Evolutionary conservation across 30 jellyfish, hydroid and myxozoan species (phyloP).

Genomic region (Turritopsis rubra): DNA sequence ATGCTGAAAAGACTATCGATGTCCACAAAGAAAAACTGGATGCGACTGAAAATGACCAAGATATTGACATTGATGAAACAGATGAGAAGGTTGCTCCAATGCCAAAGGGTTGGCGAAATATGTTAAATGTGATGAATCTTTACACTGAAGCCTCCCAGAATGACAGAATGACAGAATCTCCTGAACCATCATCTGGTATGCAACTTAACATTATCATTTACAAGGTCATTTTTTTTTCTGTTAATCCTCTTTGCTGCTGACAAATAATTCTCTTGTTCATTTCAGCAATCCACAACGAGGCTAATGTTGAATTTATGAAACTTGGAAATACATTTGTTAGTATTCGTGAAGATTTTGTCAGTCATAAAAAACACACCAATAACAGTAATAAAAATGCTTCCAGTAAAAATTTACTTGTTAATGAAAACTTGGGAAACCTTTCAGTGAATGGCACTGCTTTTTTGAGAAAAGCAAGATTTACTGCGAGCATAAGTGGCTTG

Average conservation of each 20-base stretch:
- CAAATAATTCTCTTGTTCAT: background rate
- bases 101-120: constrained; percentile 78
- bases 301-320: background rate
- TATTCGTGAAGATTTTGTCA: constrained; percentile 1
- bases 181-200: background rate
- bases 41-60: background rate
- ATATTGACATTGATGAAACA: background rate
- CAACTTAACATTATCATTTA: background rate
- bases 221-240: background rate
- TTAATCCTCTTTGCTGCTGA: no score
- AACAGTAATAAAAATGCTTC: background rate
- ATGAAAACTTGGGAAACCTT: background rate
- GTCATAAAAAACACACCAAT: background rate
- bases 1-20: constrained; percentile 57
- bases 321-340: background rate
- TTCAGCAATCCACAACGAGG: background rate
- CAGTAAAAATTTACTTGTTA: background rate
- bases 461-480: constrained; percentile 36
- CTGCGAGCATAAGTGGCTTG: constrained; percentile 90
- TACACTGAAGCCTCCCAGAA: constrained; percentile 32
- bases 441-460: constrained; percentile 45
- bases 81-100: background rate
- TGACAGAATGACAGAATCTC: background rate
- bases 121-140: constrained; percentile 76
- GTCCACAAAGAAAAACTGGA: background rate